These are phyloP conservation scores for Macquaria australasica DNA, from an alignment of 2,113 vertebrate genomes.

Conservation along the genomic window DNA sequence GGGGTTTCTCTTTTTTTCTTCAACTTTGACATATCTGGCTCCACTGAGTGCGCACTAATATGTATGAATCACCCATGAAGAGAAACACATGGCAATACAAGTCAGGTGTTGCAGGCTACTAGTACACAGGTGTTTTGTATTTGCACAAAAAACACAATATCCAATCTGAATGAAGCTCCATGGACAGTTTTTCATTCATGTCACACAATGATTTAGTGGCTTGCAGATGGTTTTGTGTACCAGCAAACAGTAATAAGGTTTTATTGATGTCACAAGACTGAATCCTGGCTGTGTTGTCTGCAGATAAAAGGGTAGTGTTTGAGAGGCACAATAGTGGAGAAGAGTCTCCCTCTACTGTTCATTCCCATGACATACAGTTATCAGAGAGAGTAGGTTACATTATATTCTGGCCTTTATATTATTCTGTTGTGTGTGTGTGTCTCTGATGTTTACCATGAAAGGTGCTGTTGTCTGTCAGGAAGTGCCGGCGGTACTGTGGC, in stretches of 20 bases:
- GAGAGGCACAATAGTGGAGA: constrained; percentile 36
- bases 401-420: not conserved
- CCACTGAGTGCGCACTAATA: not conserved
- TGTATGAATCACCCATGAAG: not conserved
- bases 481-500: constrained; percentile 93
- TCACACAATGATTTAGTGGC: constrained; percentile 5
- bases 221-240: not conserved
- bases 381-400: not conserved
- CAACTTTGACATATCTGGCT: not conserved
- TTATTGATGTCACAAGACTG: not conserved
- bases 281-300: not conserved
- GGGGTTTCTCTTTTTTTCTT: not conserved
- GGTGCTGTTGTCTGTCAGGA: constrained; percentile 92
- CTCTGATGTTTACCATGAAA: constrained; percentile 90
- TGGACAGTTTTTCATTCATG: not conserved
- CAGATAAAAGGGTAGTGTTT: not conserved
- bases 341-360: constrained; percentile 79
- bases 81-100: not conserved
- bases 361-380: constrained; percentile 44
- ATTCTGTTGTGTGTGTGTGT: constrained; percentile 5
- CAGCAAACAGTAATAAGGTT: not conserved
- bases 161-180: not conserved
- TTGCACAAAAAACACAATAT: not conserved
- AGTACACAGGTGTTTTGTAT: not conserved
- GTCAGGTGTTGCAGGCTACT: not conserved